A percentile compares a stretch with the other conserved stretches of the same genome.
Conservation (phyloP, 2,888 invertebrate species). For the Plagodis dolabraria region DNA sequence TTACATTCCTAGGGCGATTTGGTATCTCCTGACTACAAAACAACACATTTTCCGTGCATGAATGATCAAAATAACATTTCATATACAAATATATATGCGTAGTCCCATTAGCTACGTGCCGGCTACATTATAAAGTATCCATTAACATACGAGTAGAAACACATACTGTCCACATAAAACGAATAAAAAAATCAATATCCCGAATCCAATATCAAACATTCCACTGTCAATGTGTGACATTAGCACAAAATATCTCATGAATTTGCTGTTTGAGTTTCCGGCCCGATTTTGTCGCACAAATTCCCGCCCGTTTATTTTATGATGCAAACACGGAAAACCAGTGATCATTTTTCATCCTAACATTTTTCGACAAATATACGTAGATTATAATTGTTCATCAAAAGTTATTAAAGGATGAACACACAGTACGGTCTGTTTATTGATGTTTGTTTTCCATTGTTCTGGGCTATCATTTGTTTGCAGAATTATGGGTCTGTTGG, state of each 20-base stretch:
- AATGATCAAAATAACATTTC: too few species aligned
- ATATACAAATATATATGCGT: too few species aligned
- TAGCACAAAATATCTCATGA: conserved; percentile 13
- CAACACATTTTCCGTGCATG: too few species aligned
- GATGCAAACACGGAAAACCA: conserved; percentile 27
- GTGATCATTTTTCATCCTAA: conserved; percentile 38
- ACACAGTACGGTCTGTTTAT: conserved; percentile 30
- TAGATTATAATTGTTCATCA: conserved; percentile 38
- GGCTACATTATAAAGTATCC: too few species aligned
- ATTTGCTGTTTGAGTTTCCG: conserved; percentile 6
- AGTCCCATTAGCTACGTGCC: too few species aligned
- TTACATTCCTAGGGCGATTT: too few species aligned
- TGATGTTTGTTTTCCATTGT: conserved; percentile 35
- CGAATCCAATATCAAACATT: neutral
- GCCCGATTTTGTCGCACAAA: neutral
- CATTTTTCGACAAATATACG: conserved; percentile 35
- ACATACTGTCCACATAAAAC: too few species aligned
- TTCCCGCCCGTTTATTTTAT: conserved; percentile 17
- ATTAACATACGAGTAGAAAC: too few species aligned
- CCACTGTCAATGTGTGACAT: conserved; percentile 3
- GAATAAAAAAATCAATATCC: too few species aligned
- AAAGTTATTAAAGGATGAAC: conserved; percentile 38
- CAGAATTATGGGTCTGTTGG: conserved; percentile 14
- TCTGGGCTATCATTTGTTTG: conserved; percentile 26
- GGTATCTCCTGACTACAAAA: too few species aligned